phyloP scores from a whole-genome alignment of 2,797 vertebrate species.

The Dipus sagitta region DNA sequence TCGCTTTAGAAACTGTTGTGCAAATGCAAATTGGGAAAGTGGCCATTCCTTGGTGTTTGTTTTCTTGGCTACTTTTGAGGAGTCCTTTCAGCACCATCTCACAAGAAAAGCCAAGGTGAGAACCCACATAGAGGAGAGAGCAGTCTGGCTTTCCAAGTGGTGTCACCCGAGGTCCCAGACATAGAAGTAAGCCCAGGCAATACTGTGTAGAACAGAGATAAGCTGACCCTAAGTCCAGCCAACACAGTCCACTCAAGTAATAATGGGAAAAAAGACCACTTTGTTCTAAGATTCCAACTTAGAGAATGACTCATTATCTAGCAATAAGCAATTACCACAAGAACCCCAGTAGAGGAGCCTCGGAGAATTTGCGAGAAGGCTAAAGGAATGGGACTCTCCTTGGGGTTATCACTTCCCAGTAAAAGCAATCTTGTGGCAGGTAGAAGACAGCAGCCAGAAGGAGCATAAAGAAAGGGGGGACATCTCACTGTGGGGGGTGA shows the following conservation, averaged over 20 bases:
- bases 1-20: not conserved
- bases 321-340: not conserved
- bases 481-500: not conserved
- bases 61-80: not conserved
- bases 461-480: not conserved
- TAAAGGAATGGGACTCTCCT: not conserved
- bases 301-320: not conserved
- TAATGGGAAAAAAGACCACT: not conserved
- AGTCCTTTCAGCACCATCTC: not conserved
- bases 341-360: not conserved
- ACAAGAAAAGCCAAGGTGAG: not conserved
- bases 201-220: not conserved
- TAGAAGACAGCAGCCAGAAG: not conserved
- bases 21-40: not conserved
- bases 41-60: not conserved
- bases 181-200: not conserved
- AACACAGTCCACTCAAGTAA: not conserved
- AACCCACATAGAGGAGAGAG: too few relatives aligned
- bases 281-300: slow-evolving; percentile 29
- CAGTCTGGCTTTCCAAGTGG: not conserved
- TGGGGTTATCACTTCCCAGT: not conserved
- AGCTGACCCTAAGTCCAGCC: not conserved
- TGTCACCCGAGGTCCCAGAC: not conserved
- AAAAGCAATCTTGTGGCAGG: not conserved
- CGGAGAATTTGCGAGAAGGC: slow-evolving; percentile 5